Evolutionary conservation across 2,888 invertebrate species (phyloP).

Genomic region (Nasonia oneida): DNA sequence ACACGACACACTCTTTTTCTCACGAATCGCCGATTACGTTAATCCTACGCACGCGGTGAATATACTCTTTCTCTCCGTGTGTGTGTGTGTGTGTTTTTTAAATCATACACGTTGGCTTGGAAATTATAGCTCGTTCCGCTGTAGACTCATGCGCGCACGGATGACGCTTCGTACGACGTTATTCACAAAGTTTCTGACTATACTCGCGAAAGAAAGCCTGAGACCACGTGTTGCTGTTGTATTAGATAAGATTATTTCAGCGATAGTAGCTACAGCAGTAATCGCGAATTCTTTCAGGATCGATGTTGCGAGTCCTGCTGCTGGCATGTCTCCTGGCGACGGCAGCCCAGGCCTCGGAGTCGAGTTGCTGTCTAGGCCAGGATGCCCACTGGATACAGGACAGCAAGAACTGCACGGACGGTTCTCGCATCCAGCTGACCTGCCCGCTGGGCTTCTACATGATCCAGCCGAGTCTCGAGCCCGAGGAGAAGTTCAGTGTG

Average conservation of each 20-base stretch:
- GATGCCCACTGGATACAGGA: conserved; percentile 37
- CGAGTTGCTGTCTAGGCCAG: conserved; percentile 24
- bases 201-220: background rate
- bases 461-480: conserved; percentile 67
- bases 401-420: conserved; percentile 69
- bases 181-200: background rate
- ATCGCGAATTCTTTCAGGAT: background rate
- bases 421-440: conserved; percentile 59
- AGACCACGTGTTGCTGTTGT: background rate
- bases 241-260: background rate
- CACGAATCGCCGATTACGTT: conserved; percentile 1
- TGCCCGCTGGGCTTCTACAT: conserved; percentile 70
- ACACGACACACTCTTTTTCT: background rate
- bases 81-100: too few relatives aligned
- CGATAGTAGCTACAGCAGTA: too few relatives aligned
- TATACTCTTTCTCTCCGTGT: background rate
- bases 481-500: conserved; percentile 58
- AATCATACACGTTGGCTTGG: too few relatives aligned
- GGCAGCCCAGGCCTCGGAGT: background rate
- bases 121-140: background rate
- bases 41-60: background rate
- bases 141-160: background rate
- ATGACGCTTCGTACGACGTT: background rate
- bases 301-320: background rate
- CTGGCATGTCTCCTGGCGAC: background rate